Base-by-base conservation (phyloP, 2,888 invertebrate species). In the Andrena fulva region DNA sequence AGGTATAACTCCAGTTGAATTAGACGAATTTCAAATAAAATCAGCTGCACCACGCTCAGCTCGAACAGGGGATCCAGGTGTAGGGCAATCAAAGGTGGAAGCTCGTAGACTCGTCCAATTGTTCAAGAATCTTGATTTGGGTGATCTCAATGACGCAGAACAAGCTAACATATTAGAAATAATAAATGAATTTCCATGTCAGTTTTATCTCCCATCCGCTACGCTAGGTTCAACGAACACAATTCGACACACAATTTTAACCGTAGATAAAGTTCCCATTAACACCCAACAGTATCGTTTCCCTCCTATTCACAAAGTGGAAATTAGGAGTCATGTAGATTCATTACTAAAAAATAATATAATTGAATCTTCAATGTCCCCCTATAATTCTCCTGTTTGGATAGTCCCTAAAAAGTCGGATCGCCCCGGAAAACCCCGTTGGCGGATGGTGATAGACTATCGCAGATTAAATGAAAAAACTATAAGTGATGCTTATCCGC, bases 141-240 rank as follows among this genome's bases (percentile, higher is more conserved):
- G 48, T 1, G 5, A 48, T 10, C 48, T 42, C 12, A 64, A 64
- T 64, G 64, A 64, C 20, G 20, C 7, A 2, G 64, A 64, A 7
- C 20, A 10, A 48, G 27, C 27, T n/a, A 64, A 48, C 16, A 20
- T 48, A 12, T 12, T 64, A 20, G 27, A 29, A 48, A 7, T 64
- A 10, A 35, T 64, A 8, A 35, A 35, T 20, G 24, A 24, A 24
- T 35, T 48, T 35, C 24, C 64, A 20, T 64, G 24, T 48, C 64
- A 64, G 24, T 64, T 64, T 48, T 64, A 48, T 6, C 42, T 64
- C 12, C 64, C 64, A 27, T 24, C 24, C 12, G 64, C 48, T 27
- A 64, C 42, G 16, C 27, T 64, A 12, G 29, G 64, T 20, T 42
- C 33, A 16, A 64, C 64, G 4, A 48, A 42, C 48, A 12, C 24